These are phyloP conservation scores for Tetrax tetrax DNA, from an alignment of 2,113 vertebrate genomes.

Conservation along the genomic window DNA sequence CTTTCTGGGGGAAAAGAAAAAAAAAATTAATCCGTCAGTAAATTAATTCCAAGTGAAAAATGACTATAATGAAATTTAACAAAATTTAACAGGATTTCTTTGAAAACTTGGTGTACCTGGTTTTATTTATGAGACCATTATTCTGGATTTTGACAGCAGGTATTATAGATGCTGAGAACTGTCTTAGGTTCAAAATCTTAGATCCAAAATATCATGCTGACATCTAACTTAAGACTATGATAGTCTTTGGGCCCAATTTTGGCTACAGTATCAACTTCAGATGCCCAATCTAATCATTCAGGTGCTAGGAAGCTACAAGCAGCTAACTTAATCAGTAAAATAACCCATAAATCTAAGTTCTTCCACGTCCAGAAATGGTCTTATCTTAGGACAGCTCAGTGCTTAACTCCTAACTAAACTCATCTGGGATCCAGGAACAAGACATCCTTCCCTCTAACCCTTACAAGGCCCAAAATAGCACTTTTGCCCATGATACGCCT, in stretches of 20 bases:
- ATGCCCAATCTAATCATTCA: background rate
- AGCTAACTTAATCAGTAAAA: background rate
- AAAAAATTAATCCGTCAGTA: background rate
- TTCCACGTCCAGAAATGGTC: background rate
- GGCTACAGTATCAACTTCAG: background rate
- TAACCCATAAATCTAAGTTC: background rate
- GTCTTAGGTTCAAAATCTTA: background rate
- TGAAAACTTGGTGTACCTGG: background rate
- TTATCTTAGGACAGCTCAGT: background rate
- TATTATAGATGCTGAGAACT: background rate
- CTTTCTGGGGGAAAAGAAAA: constrained; percentile 74
- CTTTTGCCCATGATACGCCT: background rate
- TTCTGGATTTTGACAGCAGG: background rate
- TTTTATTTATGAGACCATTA: background rate
- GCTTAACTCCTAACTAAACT: background rate
- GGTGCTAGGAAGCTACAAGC: background rate
- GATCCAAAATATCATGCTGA: background rate
- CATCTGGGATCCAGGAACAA: background rate
- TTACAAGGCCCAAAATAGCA: background rate
- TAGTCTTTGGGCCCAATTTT: background rate
- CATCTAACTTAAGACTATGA: background rate
- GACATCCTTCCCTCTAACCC: background rate
- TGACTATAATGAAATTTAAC: background rate
- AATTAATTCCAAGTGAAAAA: background rate
- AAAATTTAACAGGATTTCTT: background rate